phyloP scores from a whole-genome alignment of 2,113 vertebrate species.

The Leucosticte australis region DNA sequence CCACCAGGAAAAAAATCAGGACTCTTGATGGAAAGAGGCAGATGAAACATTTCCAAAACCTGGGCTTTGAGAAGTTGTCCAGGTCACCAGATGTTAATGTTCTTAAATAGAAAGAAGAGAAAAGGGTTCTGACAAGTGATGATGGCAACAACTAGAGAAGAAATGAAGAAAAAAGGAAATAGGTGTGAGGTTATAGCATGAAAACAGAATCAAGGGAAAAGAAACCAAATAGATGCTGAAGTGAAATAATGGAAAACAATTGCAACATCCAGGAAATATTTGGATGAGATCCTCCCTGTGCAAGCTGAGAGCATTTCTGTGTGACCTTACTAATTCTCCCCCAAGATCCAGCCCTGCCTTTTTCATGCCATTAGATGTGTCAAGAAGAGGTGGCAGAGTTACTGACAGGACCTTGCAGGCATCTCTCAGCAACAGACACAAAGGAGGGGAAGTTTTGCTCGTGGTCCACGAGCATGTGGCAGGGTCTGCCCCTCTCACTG shows the following conservation, averaged over 20 bases:
- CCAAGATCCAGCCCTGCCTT: not conserved
- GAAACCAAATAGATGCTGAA: not conserved
- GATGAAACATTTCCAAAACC: not conserved
- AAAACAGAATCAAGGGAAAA: not conserved
- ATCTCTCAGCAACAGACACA: not conserved
- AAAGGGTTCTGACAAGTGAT: not conserved
- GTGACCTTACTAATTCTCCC: not conserved
- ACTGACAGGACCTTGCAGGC: not conserved
- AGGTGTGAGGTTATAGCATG: not conserved
- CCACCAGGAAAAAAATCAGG: not conserved
- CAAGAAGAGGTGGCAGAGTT: not conserved
- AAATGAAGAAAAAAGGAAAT: not conserved
- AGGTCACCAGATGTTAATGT: not conserved
- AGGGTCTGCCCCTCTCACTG: not conserved
- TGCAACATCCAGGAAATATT: not conserved
- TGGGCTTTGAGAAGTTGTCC: not conserved
- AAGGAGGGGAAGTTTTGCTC: not conserved
- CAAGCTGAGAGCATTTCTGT: not conserved
- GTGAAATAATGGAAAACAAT: not conserved
- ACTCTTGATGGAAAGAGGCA: not conserved
- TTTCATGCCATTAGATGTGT: not conserved
- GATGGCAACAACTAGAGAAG: not conserved
- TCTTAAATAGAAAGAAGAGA: not conserved
- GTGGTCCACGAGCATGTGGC: rapidly evolving
- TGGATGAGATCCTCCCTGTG: not conserved